Base-by-base conservation (phyloP, 2,797 vertebrate genomes). In the Hoplostethus atlanticus region DNA sequence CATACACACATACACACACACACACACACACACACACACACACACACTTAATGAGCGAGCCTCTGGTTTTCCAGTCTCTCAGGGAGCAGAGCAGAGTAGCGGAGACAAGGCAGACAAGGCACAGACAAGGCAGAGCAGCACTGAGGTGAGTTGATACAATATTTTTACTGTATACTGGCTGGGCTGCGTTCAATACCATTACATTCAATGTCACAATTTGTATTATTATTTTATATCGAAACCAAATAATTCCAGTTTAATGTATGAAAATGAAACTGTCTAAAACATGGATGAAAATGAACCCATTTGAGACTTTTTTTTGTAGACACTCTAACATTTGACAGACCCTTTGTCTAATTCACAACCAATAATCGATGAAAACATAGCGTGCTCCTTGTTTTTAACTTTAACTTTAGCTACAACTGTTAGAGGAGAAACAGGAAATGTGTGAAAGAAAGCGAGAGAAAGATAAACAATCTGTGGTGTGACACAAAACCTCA, bases 131-230 rank as follows among this genome's bases (percentile, higher is more conserved):
- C 74, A 64, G 58, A 75, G 63, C 81, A 78, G 64, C 68, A 48
- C 47, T 25, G 71, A 70, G 89, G 92, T 92, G 65, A 93, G 90
- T 75, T 61, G 15, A 79, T 51, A 21, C 51, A 62, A 81, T 64
- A 21, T 48, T 13, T 11, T 15, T 34, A 28, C 15, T 44, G 42
- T 44, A 44, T 13, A 13, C 42, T 13, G 11, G 11, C 42, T 28
- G 11, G 28, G 28, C 28, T 53, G 28, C 1, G 28, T 53, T 53
- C 21, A 11, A 13, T 28, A 28, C 28, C 28, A 53, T 28, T 53
- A 53, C 0, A 53, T 53, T 53, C 21, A 11, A 13, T 28, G 3
- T 13, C 51, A 53, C 8, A 51, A 17, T 11, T 53, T 53, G 2
- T 12, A 28, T 9, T 25, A 11, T 28, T 28, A 21, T 10, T 28